Percentiles rank a stretch among this genome's conserved stretches.
Conservation (phyloP, 2,113 vertebrate genomes). For the Desmodus rotundus region DNA sequence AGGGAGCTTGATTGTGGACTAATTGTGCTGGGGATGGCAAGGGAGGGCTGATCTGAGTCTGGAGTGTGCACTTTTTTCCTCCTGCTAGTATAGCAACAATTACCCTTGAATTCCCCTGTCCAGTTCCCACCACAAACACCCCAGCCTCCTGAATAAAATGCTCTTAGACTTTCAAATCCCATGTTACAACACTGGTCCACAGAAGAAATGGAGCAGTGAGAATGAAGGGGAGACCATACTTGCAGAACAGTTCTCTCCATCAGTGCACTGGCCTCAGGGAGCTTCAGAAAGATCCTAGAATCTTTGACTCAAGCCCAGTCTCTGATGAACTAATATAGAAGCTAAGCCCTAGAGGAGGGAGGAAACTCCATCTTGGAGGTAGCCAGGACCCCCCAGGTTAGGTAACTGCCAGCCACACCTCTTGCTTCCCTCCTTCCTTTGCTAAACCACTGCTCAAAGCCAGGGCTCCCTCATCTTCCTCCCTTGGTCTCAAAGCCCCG, state of each 20-base stretch:
- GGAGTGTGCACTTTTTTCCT: neutral
- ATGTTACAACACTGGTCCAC: accelerated
- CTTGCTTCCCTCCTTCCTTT: neutral
- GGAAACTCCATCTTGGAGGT: neutral
- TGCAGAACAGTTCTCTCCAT: too few relatives aligned
- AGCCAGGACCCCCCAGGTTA: too few relatives aligned
- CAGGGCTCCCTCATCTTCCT: neutral
- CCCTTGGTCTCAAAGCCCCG: neutral
- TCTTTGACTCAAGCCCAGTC: neutral
- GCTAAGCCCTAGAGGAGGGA: neutral
- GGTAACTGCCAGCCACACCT: too few relatives aligned
- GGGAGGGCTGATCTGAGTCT: neutral
- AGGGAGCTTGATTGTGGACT: neutral
- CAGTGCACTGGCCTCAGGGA: neutral
- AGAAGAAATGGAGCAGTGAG: neutral
- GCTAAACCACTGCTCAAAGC: neutral
- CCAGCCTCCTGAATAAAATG: neutral
- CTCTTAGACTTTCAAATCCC: neutral
- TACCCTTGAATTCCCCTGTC: neutral
- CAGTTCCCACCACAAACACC: neutral
- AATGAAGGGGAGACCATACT: accelerated
- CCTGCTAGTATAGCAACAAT: neutral
- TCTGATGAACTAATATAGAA: neutral
- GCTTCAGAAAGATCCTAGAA: neutral
- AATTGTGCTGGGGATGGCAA: neutral